Evolutionary conservation across 2,113 vertebrate genomes (phyloP).

Genomic region (Aspiorhynchus laticeps): DNA sequence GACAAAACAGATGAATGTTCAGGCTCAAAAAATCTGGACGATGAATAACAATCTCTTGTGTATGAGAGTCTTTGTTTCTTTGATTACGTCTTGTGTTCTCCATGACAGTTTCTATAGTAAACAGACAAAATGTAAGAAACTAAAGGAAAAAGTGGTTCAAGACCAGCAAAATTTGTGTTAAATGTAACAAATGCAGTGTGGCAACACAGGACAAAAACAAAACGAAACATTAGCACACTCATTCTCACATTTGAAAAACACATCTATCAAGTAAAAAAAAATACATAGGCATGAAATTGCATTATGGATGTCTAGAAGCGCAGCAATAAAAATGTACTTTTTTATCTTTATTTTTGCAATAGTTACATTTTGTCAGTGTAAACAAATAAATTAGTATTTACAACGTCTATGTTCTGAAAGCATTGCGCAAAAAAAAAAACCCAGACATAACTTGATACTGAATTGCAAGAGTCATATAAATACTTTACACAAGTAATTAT

Average conservation of each 20-base stretch:
- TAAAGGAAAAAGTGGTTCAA: neutral
- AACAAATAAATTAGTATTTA: constrained; percentile 99
- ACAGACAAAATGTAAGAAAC: neutral
- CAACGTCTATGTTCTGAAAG: constrained; percentile 85
- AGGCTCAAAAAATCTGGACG: constrained; percentile 7
- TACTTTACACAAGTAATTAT: constrained; percentile 95
- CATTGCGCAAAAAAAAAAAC: constrained; percentile 54
- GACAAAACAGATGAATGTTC: neutral
- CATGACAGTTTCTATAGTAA: constrained; percentile 10
- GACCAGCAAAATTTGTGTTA: constrained; percentile 28
- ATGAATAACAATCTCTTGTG: neutral
- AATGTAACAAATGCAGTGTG: constrained; percentile 14
- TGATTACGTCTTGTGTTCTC: neutral
- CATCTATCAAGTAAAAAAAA: constrained; percentile 56
- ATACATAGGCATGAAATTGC: constrained; percentile 48
- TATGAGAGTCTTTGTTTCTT: constrained; percentile 2
- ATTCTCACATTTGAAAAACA: constrained; percentile 50
- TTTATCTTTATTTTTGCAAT: constrained; percentile 68
- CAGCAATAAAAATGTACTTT: constrained; percentile 74
- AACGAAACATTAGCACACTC: constrained; percentile 22
- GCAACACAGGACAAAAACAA: constrained; percentile 21
- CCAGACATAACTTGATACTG: constrained; percentile 60
- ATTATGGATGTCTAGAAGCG: constrained; percentile 64
- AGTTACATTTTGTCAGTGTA: constrained; percentile 81
- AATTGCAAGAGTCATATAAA: constrained; percentile 81